These are phyloP conservation scores for Pimephales promelas DNA, from an alignment of 2,113 vertebrate genomes.

Conservation along the genomic window DNA sequence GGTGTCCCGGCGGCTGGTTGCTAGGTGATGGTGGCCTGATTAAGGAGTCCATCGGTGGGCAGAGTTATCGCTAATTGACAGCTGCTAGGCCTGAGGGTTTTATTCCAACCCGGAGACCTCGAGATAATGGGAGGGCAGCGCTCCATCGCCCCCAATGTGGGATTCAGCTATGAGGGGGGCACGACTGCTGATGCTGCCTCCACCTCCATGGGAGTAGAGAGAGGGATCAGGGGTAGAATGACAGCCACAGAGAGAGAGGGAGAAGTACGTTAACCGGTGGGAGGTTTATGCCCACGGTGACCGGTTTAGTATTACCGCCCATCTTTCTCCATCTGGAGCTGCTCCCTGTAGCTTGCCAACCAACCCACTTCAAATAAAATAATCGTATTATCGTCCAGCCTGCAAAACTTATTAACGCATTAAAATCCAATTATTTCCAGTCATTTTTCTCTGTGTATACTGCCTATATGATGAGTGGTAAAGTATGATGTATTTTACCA, in stretches of 20 bases:
- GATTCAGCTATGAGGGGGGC: conserved; percentile 68
- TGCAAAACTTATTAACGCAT: conserved; percentile 72
- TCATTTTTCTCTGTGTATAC: conserved; percentile 63
- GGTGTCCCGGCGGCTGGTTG: conserved; percentile 83
- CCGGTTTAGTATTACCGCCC: conserved; percentile 70
- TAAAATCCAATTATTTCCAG: conserved; percentile 74
- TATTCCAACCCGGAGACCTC: conserved; percentile 90
- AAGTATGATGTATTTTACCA: background rate
- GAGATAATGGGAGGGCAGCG: conserved; percentile 91
- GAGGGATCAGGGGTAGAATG: conserved; percentile 41
- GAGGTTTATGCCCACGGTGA: conserved; percentile 31
- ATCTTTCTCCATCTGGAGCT: conserved; percentile 88
- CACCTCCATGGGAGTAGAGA: conserved; percentile 69
- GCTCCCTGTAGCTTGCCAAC: conserved; percentile 78
- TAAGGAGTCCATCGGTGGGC: conserved; percentile 79
- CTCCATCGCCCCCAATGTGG: conserved; percentile 82
- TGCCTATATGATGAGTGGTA: conserved; percentile 45
- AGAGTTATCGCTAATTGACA: conserved; percentile 98
- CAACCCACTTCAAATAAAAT: conserved; percentile 69
- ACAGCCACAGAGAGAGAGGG: conserved; percentile 34
- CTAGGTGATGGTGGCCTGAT: conserved; percentile 92
- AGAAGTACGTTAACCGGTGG: conserved; percentile 27
- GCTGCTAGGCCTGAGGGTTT: conserved; percentile 95
- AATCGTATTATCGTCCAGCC: conserved; percentile 68
- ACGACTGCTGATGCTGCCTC: conserved; percentile 75